phyloP scores from a whole-genome alignment of 2,797 vertebrate genomes.

The Mastacembelus armatus region DNA sequence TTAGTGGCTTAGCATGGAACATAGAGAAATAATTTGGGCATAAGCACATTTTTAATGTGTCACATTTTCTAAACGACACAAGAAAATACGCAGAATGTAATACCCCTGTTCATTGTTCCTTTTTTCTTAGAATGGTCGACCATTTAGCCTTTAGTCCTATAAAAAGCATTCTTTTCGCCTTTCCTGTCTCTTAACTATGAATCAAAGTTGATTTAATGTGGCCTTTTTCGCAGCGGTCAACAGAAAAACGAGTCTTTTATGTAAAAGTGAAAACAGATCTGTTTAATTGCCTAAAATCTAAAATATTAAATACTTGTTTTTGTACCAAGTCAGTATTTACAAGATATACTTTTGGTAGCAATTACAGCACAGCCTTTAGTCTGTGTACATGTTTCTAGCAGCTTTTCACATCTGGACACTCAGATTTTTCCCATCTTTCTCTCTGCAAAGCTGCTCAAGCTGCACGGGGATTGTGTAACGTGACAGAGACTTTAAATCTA shows the following conservation, averaged over 20 bases:
- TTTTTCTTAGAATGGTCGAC: background rate
- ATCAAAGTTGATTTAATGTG: background rate
- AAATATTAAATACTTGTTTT: background rate
- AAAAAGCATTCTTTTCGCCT: no score
- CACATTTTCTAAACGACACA: background rate
- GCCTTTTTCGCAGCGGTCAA: background rate
- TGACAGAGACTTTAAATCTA: background rate
- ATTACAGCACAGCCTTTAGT: background rate
- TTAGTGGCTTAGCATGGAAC: background rate
- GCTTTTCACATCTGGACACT: background rate
- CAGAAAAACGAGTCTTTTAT: background rate
- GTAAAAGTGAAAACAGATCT: background rate
- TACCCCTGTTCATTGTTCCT: background rate
- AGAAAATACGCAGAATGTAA: background rate
- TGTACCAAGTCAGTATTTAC: background rate
- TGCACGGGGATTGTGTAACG: background rate
- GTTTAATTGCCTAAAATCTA: background rate
- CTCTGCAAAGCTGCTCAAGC: background rate
- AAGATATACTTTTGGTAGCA: background rate
- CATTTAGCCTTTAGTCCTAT: no score
- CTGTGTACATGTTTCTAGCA: background rate
- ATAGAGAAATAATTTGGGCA: background rate
- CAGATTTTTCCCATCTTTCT: background rate
- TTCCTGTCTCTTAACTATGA: no score
- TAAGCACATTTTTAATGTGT: background rate